phyloP scores from a whole-genome alignment of 2,888 invertebrate species.

The Pristionchus entomophagus region DNA sequence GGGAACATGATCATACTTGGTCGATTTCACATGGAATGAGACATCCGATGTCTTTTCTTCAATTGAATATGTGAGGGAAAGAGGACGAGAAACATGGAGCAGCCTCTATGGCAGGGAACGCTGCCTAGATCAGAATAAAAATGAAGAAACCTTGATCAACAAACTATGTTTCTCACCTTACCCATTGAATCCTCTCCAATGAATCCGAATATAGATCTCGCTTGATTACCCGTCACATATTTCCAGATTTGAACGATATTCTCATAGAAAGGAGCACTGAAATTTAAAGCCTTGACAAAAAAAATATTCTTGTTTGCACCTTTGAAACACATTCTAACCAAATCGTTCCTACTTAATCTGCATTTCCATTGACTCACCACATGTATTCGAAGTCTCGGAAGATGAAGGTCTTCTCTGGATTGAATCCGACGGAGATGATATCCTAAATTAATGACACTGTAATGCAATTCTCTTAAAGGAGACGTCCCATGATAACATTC shows the following conservation, averaged over 20 bases:
- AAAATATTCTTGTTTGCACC: background rate
- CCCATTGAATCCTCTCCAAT: slow-evolving; percentile 95
- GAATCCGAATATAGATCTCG: slow-evolving; percentile 97
- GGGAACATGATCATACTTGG: slow-evolving; percentile 85
- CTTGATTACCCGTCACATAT: slow-evolving; percentile 97
- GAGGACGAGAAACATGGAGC: slow-evolving; percentile 83
- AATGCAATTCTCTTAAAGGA: background rate
- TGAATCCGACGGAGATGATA: slow-evolving; percentile 96
- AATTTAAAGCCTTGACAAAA: slow-evolving; percentile 77
- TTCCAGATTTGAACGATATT: slow-evolving; percentile 93
- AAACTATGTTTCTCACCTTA: slow-evolving; percentile 79
- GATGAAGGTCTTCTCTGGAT: slow-evolving; percentile 93
- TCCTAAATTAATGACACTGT: slow-evolving; percentile 81
- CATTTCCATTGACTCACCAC: slow-evolving; percentile 82
- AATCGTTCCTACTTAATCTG: no score
- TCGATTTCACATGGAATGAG: slow-evolving; percentile 98
- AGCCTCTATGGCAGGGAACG: slow-evolving; percentile 97
- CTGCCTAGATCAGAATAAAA: slow-evolving; percentile 75
- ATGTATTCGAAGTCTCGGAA: slow-evolving; percentile 94
- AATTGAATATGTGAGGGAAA: slow-evolving; percentile 77
- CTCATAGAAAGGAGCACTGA: slow-evolving; percentile 90
- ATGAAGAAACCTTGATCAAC: no score
- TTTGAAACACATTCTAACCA: no score
- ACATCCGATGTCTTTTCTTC: slow-evolving; percentile 85
- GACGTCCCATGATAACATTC: no score